Conservation (phyloP, 1,140 invertebrate genomes). For the Bombus cullumanus region DNA sequence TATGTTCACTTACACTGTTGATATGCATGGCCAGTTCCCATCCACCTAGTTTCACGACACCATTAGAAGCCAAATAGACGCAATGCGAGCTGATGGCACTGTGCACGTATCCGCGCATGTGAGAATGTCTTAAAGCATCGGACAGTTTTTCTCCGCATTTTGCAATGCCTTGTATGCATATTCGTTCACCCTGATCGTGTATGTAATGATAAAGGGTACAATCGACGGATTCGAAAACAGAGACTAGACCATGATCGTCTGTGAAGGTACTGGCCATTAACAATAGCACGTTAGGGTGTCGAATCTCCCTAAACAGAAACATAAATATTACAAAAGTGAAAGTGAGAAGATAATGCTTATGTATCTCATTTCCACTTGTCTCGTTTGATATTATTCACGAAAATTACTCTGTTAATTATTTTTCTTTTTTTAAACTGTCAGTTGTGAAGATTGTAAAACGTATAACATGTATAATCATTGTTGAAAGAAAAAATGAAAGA, state of each 20-base stretch:
- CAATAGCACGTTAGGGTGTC: constrained; percentile 72
- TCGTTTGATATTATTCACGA: neutral
- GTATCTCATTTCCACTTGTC: neutral
- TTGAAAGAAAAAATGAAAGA: too few species aligned
- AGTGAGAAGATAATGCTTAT: neutral
- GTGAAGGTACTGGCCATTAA: constrained; percentile 73
- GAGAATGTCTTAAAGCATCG: constrained; percentile 70
- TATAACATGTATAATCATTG: too few species aligned
- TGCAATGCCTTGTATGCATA: constrained; percentile 68
- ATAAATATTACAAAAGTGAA: neutral
- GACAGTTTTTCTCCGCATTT: constrained; percentile 70
- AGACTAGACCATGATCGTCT: constrained; percentile 69
- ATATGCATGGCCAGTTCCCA: constrained; percentile 72
- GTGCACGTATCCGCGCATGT: constrained; percentile 74
- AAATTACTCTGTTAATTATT: neutral
- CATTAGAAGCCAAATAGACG: constrained; percentile 69
- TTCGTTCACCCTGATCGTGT: constrained; percentile 71
- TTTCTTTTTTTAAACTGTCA: neutral
- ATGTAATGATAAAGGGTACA: constrained; percentile 75
- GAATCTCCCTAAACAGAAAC: constrained; percentile 67
- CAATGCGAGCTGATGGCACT: constrained; percentile 73
- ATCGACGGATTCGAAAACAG: constrained; percentile 73
- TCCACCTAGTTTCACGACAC: constrained; percentile 73
- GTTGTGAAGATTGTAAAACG: too few species aligned
- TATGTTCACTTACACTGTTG: constrained; percentile 62